These are phyloP conservation scores for Diploscapter pachys DNA, from an alignment of 1,140 invertebrate species.

Conservation along the genomic window DNA sequence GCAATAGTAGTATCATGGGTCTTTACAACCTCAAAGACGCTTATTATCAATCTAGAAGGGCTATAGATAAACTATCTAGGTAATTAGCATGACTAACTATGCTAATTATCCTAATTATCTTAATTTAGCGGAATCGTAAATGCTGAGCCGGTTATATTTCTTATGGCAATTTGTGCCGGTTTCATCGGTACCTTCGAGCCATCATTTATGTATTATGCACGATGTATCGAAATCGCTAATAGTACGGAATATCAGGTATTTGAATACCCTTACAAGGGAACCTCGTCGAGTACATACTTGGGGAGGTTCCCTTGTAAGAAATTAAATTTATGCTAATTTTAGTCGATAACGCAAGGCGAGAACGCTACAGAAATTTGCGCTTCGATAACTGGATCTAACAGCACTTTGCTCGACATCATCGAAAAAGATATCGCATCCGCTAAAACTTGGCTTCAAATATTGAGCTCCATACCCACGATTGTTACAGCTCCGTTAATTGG, in stretches of 20 bases:
- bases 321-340: not conserved
- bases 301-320: too few species aligned
- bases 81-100: not conserved
- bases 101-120: not conserved
- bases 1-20: not conserved
- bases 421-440: slow-evolving; percentile 27
- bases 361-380: slow-evolving; percentile 22
- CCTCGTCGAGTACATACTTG: too few species aligned
- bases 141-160: slow-evolving; percentile 27
- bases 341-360: not conserved
- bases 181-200: slow-evolving; percentile 18
- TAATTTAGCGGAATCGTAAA: slow-evolving; percentile 21
- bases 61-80: not conserved
- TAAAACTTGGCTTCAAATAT: slow-evolving; percentile 26
- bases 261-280: not conserved
- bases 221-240: slow-evolving; percentile 30
- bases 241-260: not conserved
- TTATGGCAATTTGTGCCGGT: slow-evolving; percentile 17
- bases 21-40: too few species aligned
- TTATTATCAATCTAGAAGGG: too few species aligned
- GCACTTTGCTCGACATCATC: slow-evolving; percentile 19
- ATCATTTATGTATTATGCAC: slow-evolving; percentile 33
- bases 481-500: slow-evolving; percentile 24
- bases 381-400: slow-evolving; percentile 12
- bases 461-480: slow-evolving; percentile 10